phyloP scores from a whole-genome alignment of 1,140 invertebrate species.

The Heterodera carotae region DNA sequence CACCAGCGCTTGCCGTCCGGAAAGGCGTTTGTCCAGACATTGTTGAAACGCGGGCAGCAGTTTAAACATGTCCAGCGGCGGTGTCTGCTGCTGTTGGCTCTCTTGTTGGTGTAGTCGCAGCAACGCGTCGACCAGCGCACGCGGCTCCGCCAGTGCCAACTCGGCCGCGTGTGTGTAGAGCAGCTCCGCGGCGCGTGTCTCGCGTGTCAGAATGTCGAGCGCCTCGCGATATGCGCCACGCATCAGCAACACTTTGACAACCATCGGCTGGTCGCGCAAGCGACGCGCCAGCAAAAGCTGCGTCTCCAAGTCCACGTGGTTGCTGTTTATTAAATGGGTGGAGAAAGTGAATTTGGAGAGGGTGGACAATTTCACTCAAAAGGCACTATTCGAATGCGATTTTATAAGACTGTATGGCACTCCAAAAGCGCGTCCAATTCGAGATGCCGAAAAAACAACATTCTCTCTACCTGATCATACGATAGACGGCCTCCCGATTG shows the following conservation, averaged over 20 bases:
- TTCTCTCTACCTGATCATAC: constrained; percentile 36
- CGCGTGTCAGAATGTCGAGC: constrained; percentile 29
- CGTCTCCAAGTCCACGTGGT: constrained; percentile 51
- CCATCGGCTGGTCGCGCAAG: constrained; percentile 43
- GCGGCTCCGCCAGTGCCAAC: constrained; percentile 36
- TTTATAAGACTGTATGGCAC: no score
- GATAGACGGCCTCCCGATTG: constrained; percentile 44
- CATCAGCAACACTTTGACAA: constrained; percentile 44
- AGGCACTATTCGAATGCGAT: no score
- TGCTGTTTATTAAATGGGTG: background rate
- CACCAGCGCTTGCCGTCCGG: constrained; percentile 3
- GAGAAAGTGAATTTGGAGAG: background rate
- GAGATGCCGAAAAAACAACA: no score
- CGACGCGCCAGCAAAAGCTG: constrained; percentile 43
- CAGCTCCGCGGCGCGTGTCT: constrained; percentile 31
- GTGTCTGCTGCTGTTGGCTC: background rate
- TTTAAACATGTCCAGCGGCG: constrained; percentile 22
- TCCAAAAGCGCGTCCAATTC: no score
- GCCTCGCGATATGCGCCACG: constrained; percentile 39
- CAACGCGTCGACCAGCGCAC: background rate
- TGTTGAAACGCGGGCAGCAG: constrained; percentile 43
- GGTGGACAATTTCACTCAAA: no score
- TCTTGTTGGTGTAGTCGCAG: background rate
- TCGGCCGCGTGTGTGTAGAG: constrained; percentile 52
- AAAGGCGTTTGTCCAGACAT: constrained; percentile 32